These are phyloP conservation scores for Cosmorhoe ocellata DNA, from an alignment of 2,888 invertebrate genomes.

Conservation along the genomic window DNA sequence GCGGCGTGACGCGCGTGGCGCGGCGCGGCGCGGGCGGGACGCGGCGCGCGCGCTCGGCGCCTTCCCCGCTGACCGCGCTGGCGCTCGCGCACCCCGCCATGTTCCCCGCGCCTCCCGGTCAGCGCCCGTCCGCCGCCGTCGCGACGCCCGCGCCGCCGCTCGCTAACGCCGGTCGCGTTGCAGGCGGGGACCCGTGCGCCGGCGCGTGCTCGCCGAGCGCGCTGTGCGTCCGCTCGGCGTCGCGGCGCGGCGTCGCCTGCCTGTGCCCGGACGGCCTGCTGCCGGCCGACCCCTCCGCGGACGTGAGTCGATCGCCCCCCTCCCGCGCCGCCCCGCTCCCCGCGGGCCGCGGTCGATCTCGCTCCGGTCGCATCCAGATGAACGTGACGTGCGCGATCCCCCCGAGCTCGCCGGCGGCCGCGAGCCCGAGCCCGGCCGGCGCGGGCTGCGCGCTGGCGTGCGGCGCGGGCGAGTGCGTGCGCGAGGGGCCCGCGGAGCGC, in stretches of 20 bases:
- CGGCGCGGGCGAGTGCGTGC: slow-evolving; percentile 65
- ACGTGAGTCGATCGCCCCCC: too few species aligned
- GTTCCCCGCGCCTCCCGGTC: slow-evolving; percentile 34
- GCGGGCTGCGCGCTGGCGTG: slow-evolving; percentile 30
- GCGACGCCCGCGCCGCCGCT: too few species aligned
- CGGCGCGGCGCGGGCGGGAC: slow-evolving; percentile 38
- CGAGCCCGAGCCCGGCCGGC: slow-evolving; percentile 15
- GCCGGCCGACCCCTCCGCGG: slow-evolving; percentile 40
- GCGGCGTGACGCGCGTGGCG: slow-evolving; percentile 56
- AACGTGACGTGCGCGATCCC: slow-evolving; percentile 48
- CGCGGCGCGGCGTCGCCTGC: slow-evolving; percentile 68
- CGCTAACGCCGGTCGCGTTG: too few species aligned
- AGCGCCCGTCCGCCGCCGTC: not conserved
- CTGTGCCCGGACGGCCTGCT: slow-evolving; percentile 81
- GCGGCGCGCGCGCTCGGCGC: slow-evolving; percentile 34
- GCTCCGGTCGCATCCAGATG: slow-evolving; percentile 16
- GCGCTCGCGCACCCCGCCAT: slow-evolving; percentile 51
- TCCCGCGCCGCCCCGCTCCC: too few species aligned
- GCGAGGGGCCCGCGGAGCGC: slow-evolving; percentile 75
- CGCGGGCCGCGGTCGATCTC: too few species aligned
- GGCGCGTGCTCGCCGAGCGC: slow-evolving; percentile 83
- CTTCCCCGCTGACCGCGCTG: slow-evolving; percentile 43
- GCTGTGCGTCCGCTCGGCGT: slow-evolving; percentile 81
- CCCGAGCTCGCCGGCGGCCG: slow-evolving; percentile 20
- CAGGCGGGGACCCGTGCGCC: slow-evolving; percentile 82